Evolutionary conservation across 2,888 invertebrate genomes (phyloP).

Genomic region (Dinocampus coccinellae): DNA sequence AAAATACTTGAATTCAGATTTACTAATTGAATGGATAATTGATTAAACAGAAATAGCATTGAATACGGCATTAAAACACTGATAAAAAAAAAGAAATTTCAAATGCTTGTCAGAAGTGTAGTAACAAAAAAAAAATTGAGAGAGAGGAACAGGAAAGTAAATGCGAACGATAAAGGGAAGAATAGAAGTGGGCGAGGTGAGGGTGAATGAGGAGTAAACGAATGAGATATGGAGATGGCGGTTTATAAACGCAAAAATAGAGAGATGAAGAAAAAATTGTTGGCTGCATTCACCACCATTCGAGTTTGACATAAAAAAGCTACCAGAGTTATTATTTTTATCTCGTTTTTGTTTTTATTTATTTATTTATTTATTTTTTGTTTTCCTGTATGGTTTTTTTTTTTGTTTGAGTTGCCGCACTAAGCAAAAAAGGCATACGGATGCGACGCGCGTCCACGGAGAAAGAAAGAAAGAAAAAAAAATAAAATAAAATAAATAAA

Average conservation of each 20-base stretch:
- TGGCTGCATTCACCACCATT: not conserved
- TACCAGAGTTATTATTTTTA: conserved; percentile 13
- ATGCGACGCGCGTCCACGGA: not conserved
- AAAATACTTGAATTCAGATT: too few species aligned
- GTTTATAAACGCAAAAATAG: not conserved
- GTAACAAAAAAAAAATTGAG: too few species aligned
- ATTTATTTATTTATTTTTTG: too few species aligned
- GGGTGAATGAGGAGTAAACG: not conserved
- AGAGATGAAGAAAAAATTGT: not conserved
- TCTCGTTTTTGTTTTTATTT: too few species aligned
- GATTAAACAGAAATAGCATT: conserved; percentile 2
- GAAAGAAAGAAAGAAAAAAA: conserved; percentile 31
- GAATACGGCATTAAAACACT: not conserved
- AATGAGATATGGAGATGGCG: not conserved
- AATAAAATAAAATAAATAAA: conserved; percentile 22
- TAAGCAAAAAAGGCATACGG: not conserved
- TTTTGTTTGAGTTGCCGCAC: not conserved
- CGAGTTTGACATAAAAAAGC: not conserved
- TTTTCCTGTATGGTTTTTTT: conserved; percentile 27
- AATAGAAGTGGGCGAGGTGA: too few species aligned
- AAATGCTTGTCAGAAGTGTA: too few species aligned
- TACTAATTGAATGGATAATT: not conserved
- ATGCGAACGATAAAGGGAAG: too few species aligned
- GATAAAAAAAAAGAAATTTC: not conserved
- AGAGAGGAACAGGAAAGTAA: too few species aligned